Base-by-base conservation (phyloP, 2,888 invertebrate species). In the Latrodectus elegans region DNA sequence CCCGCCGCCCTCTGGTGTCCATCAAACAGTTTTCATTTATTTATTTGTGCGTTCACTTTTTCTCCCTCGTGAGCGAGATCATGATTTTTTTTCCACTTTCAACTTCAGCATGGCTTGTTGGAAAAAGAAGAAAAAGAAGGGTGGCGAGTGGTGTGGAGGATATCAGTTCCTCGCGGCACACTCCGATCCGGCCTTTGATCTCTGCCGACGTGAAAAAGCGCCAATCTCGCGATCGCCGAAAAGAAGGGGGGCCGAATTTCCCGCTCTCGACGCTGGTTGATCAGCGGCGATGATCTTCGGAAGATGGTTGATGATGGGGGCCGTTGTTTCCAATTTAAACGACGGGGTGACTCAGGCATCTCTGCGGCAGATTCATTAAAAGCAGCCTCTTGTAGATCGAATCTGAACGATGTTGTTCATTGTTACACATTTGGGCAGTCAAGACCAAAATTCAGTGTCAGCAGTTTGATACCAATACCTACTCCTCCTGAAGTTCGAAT, bases 141-240 rank as follows among this genome's bases (percentile, higher is more conserved):
- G 64, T 71, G 70, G 77, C 64, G 52, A 1, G 71, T 38, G 26
- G 22, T 38, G 55, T 55, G 72, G 78, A 38, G 49, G 68, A 74
- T 81, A 81, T 81, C 81, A 81, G 81, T 79, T 79, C 79, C 79
- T 79, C 60, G 17, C 83, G 83, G 85, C 77, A 82, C 86, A 82
- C 86, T 87, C 60, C 80, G 83, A 84, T 77, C 85, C 12, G 49
- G 11, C 52, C 81, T 76, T 87, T 87, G 81, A 87, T 77, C 75
- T 81, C 38, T 49, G 72, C 84, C 84, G 84, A 71, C 83, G 64
- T 14, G 82, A 53, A 2, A 38, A 2, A 38, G 72, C 65, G 22
- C 71, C 72, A 26, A 78, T 78, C 78, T 55, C 60, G 64, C 22
- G 73, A 53, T 53, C 73, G 14, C 51, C 52, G 74, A 55, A 38